These are phyloP conservation scores for Scomberomorus guttatus DNA, from an alignment of 2,797 vertebrate genomes.

Conservation along the genomic window DNA sequence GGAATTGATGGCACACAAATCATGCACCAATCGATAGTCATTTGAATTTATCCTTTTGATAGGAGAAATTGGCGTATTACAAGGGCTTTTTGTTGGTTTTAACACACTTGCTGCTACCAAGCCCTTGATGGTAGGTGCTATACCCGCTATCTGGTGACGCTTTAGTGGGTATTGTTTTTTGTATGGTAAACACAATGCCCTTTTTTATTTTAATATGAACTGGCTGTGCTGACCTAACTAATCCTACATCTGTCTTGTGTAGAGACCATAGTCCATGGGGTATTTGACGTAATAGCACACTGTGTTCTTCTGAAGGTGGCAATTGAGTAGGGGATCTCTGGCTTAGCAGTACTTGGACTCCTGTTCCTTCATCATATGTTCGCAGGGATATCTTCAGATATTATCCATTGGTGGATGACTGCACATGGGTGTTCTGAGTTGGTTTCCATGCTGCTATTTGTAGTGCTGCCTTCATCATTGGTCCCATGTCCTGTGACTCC, in stretches of 20 bases:
- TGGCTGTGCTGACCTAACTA: not conserved
- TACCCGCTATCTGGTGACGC: not conserved
- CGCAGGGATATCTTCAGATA: too few species aligned
- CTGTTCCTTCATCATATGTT: too few species aligned
- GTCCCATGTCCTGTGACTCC: too few species aligned
- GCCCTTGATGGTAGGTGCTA: not conserved
- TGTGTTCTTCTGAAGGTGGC: too few species aligned
- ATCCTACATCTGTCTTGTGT: not conserved
- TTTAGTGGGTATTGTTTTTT: not conserved
- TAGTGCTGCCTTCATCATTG: too few species aligned
- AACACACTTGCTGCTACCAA: not conserved
- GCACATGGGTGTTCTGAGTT: too few species aligned
- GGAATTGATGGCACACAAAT: conserved; percentile 10
- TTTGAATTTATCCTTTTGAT: not conserved
- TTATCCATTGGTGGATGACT: too few species aligned
- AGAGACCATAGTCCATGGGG: not conserved
- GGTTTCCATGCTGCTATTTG: too few species aligned
- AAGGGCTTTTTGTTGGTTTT: not conserved
- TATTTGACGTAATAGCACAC: not conserved
- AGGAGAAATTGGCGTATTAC: conserved; percentile 31
- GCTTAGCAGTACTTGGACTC: too few species aligned
- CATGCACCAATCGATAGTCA: conserved; percentile 6
- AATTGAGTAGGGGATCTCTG: too few species aligned
- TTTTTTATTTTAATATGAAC: not conserved
- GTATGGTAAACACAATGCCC: not conserved